These are phyloP conservation scores for Alloscopus bannaensis DNA, from an alignment of 2,888 invertebrate genomes.

Conservation along the genomic window DNA sequence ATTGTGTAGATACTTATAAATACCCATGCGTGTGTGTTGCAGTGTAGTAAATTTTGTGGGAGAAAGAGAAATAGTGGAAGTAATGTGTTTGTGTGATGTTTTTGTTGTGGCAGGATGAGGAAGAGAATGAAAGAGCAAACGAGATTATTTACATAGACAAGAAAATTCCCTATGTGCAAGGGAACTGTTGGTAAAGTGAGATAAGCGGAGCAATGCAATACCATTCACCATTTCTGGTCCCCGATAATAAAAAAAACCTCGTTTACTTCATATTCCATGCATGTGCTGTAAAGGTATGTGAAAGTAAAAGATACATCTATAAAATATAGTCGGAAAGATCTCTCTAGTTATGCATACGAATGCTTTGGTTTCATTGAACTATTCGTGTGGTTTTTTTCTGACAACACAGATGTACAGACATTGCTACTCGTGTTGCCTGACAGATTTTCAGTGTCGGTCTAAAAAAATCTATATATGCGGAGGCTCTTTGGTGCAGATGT, in stretches of 20 bases:
- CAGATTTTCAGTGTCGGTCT: neutral
- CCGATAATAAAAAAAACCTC: conserved; percentile 1
- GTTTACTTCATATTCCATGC: neutral
- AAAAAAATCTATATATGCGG: too few relatives aligned
- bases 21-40: too few relatives aligned
- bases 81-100: too few relatives aligned
- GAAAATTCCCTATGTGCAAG: conserved; percentile 44
- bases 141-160: conserved; percentile 52
- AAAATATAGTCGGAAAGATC: too few relatives aligned
- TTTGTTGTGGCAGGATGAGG: conserved; percentile 10
- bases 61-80: neutral
- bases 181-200: conserved; percentile 16
- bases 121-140: conserved; percentile 35
- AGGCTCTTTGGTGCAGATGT: too few relatives aligned
- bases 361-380: conserved; percentile 20
- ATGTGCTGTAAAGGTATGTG: neutral
- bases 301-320: neutral
- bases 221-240: too few relatives aligned
- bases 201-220: neutral
- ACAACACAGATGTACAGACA: neutral
- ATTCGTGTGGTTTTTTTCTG: neutral
- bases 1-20: too few relatives aligned
- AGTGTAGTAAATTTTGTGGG: neutral
- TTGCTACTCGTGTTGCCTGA: neutral
- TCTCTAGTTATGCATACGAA: neutral